Conservation (phyloP, 2,113 vertebrate genomes). For the Phylloscopus whistleri region DNA sequence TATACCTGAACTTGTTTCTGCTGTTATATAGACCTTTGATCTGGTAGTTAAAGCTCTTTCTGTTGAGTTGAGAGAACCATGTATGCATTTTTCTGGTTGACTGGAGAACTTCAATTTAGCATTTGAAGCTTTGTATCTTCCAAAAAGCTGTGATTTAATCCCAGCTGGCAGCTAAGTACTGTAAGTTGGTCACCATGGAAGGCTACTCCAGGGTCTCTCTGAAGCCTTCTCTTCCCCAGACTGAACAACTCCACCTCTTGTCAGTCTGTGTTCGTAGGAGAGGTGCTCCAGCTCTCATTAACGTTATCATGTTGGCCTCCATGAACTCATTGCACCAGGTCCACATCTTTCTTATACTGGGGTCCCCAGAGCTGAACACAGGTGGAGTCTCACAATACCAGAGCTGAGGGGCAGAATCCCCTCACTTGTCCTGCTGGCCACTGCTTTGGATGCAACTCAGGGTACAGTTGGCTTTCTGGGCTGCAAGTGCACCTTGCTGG, state of each 20-base stretch:
- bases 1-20: not conserved
- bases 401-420: not conserved
- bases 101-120: not conserved
- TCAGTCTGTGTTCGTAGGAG: not conserved
- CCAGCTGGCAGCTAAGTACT: not conserved
- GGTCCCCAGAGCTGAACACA: not conserved
- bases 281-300: not conserved
- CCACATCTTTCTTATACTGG: not conserved
- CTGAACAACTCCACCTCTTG: not conserved
- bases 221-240: not conserved
- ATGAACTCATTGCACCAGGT: not conserved
- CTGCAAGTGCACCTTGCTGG: not conserved
- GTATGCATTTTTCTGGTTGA: not conserved
- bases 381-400: not conserved
- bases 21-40: not conserved
- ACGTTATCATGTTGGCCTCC: not conserved
- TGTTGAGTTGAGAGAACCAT: not conserved
- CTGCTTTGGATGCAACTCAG: not conserved
- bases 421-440: fast-evolving
- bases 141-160: not conserved
- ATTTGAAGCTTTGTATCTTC: not conserved
- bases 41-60: not conserved
- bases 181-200: not conserved
- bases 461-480: not conserved
- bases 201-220: not conserved